Base-by-base conservation (phyloP, 2,888 invertebrate genomes). In the Apotomis betuletana region DNA sequence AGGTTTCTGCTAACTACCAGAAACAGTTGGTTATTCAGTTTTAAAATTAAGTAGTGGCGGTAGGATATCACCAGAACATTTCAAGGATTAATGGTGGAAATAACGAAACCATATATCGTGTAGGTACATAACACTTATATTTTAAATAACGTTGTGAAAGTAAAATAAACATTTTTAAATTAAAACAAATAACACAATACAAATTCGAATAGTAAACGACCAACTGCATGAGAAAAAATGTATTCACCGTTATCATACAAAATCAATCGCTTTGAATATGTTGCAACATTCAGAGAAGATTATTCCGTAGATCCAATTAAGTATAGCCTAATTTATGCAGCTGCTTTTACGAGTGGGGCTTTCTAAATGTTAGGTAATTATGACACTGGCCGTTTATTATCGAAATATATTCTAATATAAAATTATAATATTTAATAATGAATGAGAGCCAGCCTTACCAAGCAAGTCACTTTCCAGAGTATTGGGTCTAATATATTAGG, bases 121-220 rank as follows among this genome's bases (percentile, higher is more conserved):
- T 71, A 71, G 67, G 71, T 91, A 89, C 86, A 89, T 91, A 92
- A 93, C 92, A 91, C 90, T 90, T 92, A 89, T 92, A 91, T 90
- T 92, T 86, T 87, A 90, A 92, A 89, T 92, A 92, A 92, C 91
- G 85, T 89, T 87, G 88, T 90, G 89, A 87, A 89, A 86, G 88
- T 89, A 89, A 88, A 92, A 92, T 92, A 92, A 93, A 93, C 88
- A 90, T 91, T 89, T 91, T 91, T 89, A 92, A 92, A 92, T 90
- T 90, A 93, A 91, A 91, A 91, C 91, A 92, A 92, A 88, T 85
- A 90, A 90, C 83, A 83, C 86, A 88, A 88, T 87, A 88, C 84
- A 86, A 83, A 86, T 83, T 81, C 78, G 79, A 83, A 85, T 80
- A 81, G 76, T 75, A 74, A 77, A 77, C 76, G 77, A 77, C 79